These are phyloP conservation scores for Acipenser transmontanus DNA, from an alignment of 2,797 vertebrate genomes.

Conservation along the genomic window DNA sequence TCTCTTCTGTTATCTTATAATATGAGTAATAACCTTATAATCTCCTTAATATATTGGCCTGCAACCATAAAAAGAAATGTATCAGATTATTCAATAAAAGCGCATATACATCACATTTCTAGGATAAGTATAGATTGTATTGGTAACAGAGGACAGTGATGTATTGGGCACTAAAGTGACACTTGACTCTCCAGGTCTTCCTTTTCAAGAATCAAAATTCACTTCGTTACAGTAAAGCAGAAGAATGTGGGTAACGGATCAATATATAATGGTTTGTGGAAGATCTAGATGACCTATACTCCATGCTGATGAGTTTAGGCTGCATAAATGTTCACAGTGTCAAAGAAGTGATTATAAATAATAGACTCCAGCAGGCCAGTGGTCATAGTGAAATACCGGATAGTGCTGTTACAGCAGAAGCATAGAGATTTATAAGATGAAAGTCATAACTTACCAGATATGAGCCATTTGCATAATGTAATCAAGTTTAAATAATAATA, in stretches of 20 bases:
- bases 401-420: constrained; percentile 37
- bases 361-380: constrained; percentile 52
- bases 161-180: constrained; percentile 45
- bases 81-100: constrained; percentile 47
- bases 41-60: constrained; percentile 34
- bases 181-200: constrained; percentile 48
- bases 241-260: constrained; percentile 41
- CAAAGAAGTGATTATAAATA: constrained; percentile 57
- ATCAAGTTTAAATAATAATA: neutral
- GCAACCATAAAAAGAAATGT: constrained; percentile 36
- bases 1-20: neutral
- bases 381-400: constrained; percentile 51
- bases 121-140: constrained; percentile 40
- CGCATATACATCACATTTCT: constrained; percentile 39
- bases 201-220: constrained; percentile 56
- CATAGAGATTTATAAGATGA: neutral
- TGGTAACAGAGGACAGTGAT: constrained; percentile 44
- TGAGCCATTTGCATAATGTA: neutral
- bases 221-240: constrained; percentile 45
- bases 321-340: constrained; percentile 47
- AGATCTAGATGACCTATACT: constrained; percentile 42
- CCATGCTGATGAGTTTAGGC: constrained; percentile 43
- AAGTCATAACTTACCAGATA: constrained; percentile 27
- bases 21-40: constrained; percentile 9
- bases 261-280: constrained; percentile 43